phyloP scores from a whole-genome alignment of 2,888 invertebrate genomes.

The Eudasyphora cyanicolor region DNA sequence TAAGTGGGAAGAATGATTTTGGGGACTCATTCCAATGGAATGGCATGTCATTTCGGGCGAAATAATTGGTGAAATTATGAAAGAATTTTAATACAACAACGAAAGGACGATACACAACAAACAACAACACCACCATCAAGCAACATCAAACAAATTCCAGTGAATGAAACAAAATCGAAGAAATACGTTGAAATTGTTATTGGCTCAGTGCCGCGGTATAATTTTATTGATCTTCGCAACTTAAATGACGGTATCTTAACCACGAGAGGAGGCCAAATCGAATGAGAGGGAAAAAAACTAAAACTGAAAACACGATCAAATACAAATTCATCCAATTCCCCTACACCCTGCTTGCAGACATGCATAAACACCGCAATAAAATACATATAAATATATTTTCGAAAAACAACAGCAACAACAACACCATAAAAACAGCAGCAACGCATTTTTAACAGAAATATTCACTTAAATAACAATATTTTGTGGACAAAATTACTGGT shows the following conservation, averaged over 20 bases:
- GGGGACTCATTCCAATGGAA: background rate
- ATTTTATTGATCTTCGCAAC: conserved; percentile 64
- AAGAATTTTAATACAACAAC: background rate
- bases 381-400: background rate
- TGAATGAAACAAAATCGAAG: background rate
- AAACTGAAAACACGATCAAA: background rate
- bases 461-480: conserved; percentile 62
- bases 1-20: too few species aligned
- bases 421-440: background rate
- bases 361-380: background rate
- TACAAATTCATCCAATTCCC: background rate
- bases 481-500: conserved; percentile 52
- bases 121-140: background rate
- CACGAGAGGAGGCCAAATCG: too few species aligned
- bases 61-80: background rate
- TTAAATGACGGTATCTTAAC: conserved; percentile 56
- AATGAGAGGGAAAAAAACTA: background rate
- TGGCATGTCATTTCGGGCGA: background rate
- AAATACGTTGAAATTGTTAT: conserved; percentile 1
- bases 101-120: background rate
- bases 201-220: conserved; percentile 51
- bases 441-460: conserved; percentile 41
- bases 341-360: background rate
- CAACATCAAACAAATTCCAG: background rate
- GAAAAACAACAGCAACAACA: background rate